Conservation (phyloP, 2,113 vertebrate genomes). For the Carassius auratus region DNA sequence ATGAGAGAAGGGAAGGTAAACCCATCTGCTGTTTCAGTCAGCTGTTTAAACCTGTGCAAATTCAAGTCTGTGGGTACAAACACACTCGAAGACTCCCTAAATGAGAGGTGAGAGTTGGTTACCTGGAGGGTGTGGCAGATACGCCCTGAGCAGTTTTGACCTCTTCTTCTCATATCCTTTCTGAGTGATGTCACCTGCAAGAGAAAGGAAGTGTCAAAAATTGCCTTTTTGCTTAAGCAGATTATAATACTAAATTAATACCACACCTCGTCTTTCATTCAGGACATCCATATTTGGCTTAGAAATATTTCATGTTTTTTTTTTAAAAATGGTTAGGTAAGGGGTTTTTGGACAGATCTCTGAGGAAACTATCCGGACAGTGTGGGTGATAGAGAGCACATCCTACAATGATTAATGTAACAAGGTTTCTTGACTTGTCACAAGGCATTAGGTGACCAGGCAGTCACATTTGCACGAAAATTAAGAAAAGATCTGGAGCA, state of each 20-base stretch:
- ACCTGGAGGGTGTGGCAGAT: constrained; percentile 87
- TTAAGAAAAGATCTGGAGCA: constrained; percentile 48
- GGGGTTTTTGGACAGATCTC: not conserved
- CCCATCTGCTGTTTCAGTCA: constrained; percentile 35
- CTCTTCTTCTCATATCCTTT: constrained; percentile 92
- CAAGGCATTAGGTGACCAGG: constrained; percentile 41
- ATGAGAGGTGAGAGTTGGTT: constrained; percentile 45
- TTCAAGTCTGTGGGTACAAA: constrained; percentile 15
- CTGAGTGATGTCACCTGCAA: constrained; percentile 89
- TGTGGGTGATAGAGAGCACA: not conserved
- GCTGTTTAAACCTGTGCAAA: constrained; percentile 5
- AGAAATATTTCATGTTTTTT: not conserved
- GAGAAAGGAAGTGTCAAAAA: constrained; percentile 8
- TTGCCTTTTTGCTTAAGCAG: not conserved
- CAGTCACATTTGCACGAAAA: constrained; percentile 30
- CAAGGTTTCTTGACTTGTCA: constrained; percentile 25
- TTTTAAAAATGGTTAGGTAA: not conserved
- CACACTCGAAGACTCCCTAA: not conserved
- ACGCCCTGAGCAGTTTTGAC: constrained; percentile 87
- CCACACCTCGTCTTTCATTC: not conserved
- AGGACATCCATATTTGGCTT: not conserved
- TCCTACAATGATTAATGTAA: constrained; percentile 46
- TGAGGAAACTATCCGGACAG: not conserved
- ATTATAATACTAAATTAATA: not conserved
- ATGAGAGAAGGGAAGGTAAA: not conserved